Evolutionary conservation across 2,113 vertebrate genomes (phyloP).

Genomic region (Clarias magur): DNA sequence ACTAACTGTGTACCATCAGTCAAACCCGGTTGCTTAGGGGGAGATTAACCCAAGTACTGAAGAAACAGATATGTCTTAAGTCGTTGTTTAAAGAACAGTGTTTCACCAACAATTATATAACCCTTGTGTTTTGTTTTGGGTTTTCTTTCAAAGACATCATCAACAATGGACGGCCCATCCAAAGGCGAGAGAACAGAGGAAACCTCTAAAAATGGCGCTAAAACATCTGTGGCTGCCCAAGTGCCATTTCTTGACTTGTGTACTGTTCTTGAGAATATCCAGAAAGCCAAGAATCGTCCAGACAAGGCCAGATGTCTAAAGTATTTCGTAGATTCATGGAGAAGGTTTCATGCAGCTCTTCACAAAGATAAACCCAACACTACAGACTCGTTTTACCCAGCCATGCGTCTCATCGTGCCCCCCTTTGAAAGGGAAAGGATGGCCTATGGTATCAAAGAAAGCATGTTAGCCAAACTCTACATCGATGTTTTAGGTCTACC

Average conservation of each 20-base stretch:
- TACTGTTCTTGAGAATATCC: constrained; percentile 86
- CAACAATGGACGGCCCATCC: constrained; percentile 57
- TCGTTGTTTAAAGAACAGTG: too few relatives aligned
- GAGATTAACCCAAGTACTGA: too few relatives aligned
- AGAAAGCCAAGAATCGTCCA: constrained; percentile 80
- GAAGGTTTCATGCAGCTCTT: constrained; percentile 86
- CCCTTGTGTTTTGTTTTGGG: not conserved
- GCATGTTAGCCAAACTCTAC: constrained; percentile 93
- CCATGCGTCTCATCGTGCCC: constrained; percentile 93
- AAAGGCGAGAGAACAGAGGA: constrained; percentile 64
- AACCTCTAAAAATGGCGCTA: constrained; percentile 53
- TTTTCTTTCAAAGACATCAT: not conserved
- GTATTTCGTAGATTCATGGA: constrained; percentile 91
- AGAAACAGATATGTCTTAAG: too few relatives aligned
- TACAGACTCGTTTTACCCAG: constrained; percentile 92
- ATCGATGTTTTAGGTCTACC: constrained; percentile 90
- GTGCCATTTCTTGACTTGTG: constrained; percentile 92
- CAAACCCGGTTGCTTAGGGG: too few relatives aligned
- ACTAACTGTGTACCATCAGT: too few relatives aligned
- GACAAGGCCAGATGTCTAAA: constrained; percentile 84
- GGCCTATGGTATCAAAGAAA: constrained; percentile 98
- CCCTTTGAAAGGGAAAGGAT: constrained; percentile 89
- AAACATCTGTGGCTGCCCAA: constrained; percentile 78
- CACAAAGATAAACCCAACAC: constrained; percentile 81
- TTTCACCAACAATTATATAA: not conserved